Percentiles rank a stretch among this genome's conserved stretches.
Evolutionary conservation across 2,113 vertebrate species (phyloP).

Genomic region (Gasterosteus nipponicus): DNA sequence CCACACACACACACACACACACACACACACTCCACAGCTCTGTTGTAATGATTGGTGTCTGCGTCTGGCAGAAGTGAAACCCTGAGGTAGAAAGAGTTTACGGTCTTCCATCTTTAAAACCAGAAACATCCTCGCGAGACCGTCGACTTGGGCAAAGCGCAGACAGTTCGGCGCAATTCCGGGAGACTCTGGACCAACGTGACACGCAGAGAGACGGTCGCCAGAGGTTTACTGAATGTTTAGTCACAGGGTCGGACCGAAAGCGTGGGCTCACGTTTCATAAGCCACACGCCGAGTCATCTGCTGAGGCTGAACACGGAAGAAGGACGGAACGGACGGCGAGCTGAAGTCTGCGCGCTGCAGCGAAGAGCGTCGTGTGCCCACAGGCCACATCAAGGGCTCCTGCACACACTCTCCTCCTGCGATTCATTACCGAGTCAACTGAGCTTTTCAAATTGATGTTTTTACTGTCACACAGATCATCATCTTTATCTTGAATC

Average conservation of each 20-base stretch:
- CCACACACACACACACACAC: slow-evolving; percentile 33
- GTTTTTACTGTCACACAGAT: background rate
- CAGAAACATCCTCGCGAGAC: slow-evolving; percentile 74
- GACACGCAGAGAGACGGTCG: slow-evolving; percentile 41
- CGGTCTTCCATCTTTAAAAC: slow-evolving; percentile 72
- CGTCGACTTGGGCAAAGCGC: slow-evolving; percentile 65
- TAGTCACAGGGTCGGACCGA: slow-evolving; percentile 49
- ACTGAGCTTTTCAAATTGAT: background rate
- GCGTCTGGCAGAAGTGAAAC: slow-evolving; percentile 79
- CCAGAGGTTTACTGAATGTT: slow-evolving; percentile 38
- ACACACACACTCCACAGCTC: slow-evolving; percentile 64
- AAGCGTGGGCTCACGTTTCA: slow-evolving; percentile 61
- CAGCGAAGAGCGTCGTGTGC: background rate
- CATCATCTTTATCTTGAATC: too few species aligned
- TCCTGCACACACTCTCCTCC: background rate
- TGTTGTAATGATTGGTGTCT: slow-evolving; percentile 82
- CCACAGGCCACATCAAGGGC: background rate
- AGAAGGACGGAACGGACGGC: background rate
- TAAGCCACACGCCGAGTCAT: slow-evolving; percentile 30
- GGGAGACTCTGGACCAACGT: slow-evolving; percentile 51
- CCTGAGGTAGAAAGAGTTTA: slow-evolving; percentile 69
- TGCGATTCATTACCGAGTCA: background rate
- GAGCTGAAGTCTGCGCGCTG: slow-evolving; percentile 3
- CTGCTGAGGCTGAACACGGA: slow-evolving; percentile 14
- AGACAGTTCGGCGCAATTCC: slow-evolving; percentile 71